A percentile compares a stretch with the other conserved stretches of the same genome.
Evolutionary conservation across 2,797 vertebrate genomes (phyloP).

Genomic region (Lagorchestes hirsutus): DNA sequence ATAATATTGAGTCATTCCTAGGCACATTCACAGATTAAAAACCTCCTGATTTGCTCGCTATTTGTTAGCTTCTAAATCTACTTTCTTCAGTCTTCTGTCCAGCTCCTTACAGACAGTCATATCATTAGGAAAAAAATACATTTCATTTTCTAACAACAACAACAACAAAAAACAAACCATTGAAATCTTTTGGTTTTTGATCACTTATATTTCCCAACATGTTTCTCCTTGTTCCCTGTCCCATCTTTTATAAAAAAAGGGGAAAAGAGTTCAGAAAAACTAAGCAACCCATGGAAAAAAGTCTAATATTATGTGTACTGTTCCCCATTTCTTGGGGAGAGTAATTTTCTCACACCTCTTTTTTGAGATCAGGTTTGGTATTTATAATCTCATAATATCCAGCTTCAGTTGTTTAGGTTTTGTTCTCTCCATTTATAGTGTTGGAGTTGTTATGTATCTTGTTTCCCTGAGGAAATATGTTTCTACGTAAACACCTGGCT

Average conservation of each 20-base stretch:
- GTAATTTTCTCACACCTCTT: not conserved
- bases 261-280: not conserved
- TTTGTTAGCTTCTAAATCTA: not conserved
- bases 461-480: not conserved
- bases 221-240: not conserved
- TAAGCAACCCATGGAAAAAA: not conserved
- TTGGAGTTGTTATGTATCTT: not conserved
- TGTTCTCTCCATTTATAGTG: not conserved
- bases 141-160: not conserved
- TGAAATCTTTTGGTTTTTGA: not conserved
- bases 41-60: not conserved
- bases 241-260: not conserved
- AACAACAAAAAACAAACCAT: no score
- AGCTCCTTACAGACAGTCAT: not conserved
- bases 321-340: not conserved
- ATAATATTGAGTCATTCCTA: not conserved
- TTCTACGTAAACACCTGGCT: not conserved
- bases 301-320: not conserved
- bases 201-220: not conserved
- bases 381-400: not conserved
- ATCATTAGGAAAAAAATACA: not conserved
- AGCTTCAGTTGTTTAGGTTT: not conserved
- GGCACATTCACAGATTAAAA: not conserved
- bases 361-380: not conserved
- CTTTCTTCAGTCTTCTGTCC: slow-evolving; percentile 22